Conservation (phyloP, 2,888 invertebrate genomes). For the Athripsodes cinereus region DNA sequence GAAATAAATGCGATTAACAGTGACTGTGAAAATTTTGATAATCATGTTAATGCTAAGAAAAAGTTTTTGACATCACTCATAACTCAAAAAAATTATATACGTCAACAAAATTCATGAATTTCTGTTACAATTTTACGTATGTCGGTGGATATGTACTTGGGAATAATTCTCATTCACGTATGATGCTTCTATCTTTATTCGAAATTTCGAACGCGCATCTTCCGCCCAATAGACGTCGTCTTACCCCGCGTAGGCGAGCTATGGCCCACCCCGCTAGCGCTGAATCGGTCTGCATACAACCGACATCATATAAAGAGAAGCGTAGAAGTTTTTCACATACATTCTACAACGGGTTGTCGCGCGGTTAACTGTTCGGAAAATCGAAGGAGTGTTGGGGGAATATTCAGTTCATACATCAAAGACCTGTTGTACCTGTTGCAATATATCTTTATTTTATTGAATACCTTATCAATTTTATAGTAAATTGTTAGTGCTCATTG, state of each 20-base stretch:
- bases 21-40: too few relatives aligned
- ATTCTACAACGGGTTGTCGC: constrained; percentile 1
- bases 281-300: not conserved
- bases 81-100: too few relatives aligned
- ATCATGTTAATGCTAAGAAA: too few relatives aligned
- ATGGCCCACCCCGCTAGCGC: constrained; percentile 3
- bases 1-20: too few relatives aligned
- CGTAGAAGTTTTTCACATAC: not conserved
- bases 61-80: too few relatives aligned
- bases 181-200: not conserved
- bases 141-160: too few relatives aligned
- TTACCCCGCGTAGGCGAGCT: not conserved
- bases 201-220: constrained; percentile 5
- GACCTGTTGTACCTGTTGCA: not conserved
- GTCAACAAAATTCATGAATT: too few relatives aligned
- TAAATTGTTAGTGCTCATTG: not conserved
- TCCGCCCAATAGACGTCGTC: constrained; percentile 11
- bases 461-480: too few relatives aligned
- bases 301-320: not conserved
- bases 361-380: not conserved
- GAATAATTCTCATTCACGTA: not conserved
- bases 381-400: not conserved
- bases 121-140: too few relatives aligned
- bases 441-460: too few relatives aligned
- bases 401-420: not conserved